Evolutionary conservation across 2,888 invertebrate genomes (phyloP).

Genomic region (Deilephila porcellus): DNA sequence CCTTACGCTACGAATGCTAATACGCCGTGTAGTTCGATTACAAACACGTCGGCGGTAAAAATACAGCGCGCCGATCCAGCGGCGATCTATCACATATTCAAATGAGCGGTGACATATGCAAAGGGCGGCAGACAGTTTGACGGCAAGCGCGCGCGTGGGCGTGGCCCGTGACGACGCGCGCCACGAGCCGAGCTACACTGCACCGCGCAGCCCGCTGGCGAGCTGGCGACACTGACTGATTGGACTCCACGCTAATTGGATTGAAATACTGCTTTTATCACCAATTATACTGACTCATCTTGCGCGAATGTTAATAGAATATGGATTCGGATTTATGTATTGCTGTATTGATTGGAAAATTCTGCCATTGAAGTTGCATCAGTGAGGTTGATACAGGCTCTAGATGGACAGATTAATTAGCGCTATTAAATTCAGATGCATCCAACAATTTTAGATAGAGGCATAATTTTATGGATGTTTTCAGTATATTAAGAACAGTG

Average conservation of each 20-base stretch:
- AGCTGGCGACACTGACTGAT: constrained; percentile 24
- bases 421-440: too few species aligned
- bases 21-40: constrained; percentile 13
- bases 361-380: neutral
- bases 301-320: constrained; percentile 8
- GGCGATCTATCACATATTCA: constrained; percentile 26
- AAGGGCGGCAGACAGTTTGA: constrained; percentile 23
- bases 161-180: constrained; percentile 5
- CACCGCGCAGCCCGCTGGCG: neutral
- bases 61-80: constrained; percentile 5
- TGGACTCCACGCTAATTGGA: constrained; percentile 22
- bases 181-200: neutral
- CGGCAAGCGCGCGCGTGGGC: constrained; percentile 24
- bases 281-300: neutral
- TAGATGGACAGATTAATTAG: too few species aligned
- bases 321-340: neutral
- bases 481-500: neutral
- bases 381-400: neutral
- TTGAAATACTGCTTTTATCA: constrained; percentile 24
- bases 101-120: constrained; percentile 28
- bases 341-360: neutral
- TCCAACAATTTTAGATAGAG: too few species aligned
- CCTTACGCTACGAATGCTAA: constrained; percentile 10
- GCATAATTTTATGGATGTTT: too few species aligned
- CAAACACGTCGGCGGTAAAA: constrained; percentile 9